Evolutionary conservation across 2,888 invertebrate genomes (phyloP), one percentile per base, ranked within the genome.

Genomic region (Torymus aiolomorphi): DNA sequence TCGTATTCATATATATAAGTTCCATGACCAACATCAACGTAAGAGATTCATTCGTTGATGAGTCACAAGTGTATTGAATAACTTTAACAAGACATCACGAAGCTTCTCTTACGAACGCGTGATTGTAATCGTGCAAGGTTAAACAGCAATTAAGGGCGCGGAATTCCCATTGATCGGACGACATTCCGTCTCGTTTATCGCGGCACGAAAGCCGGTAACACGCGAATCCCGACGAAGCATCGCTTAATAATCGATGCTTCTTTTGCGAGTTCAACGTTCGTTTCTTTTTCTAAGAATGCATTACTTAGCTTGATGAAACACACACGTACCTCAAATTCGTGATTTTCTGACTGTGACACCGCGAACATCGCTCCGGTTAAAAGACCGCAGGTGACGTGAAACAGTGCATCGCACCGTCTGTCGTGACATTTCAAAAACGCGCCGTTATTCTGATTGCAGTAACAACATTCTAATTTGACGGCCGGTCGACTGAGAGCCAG

Each of bases 361-460:
- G 83, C 84, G 78, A 89, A 89, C 5, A 84, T 88, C 8, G 92
- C 91, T 1, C 93, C 93, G 56, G 92, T 91, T 11, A 92, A 90
- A 42, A 92, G 90, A 16, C 92, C 94, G 86, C 94, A 94, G 0
- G 93, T 93, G 0, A 92, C 91, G 87, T 94, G 94, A 86, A 93
- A 93, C 42, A 91, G 88, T 8, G 89, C 87, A 0, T 87, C 87
- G 84, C 93, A 94, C 16, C 89, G 86, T 11, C 84, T 84, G 8
- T 76, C 70, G 72, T 88, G 86, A 65, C 91, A 91, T 80, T 92
- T 93, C 82, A 92, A 90, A 57, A 92, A 91, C 0, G 89, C 91
- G 12, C 92, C 92, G 56, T 81, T 80, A 0, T 82, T 84, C 52
- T 88, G 88, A 0, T 86, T 86, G 62, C 91, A 91, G 18, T 90